Evolutionary conservation across 2,113 vertebrate species (phyloP).

Genomic region (Hippocampus barbouri): DNA sequence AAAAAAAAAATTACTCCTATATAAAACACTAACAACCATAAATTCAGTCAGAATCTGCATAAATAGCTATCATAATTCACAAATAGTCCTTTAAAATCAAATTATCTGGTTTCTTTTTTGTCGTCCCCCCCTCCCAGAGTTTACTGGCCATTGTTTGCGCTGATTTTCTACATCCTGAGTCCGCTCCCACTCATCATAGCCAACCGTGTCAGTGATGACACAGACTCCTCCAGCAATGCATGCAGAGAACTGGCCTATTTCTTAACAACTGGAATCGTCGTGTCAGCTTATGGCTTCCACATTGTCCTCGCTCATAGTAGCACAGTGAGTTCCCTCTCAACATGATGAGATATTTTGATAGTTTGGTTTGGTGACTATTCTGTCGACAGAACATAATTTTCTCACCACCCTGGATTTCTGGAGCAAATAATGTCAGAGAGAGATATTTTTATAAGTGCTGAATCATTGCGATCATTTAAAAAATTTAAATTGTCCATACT

Average conservation of each 20-base stretch:
- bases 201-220: constrained; percentile 80
- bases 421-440: not conserved
- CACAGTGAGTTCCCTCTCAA: constrained; percentile 72
- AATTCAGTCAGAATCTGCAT: not conserved
- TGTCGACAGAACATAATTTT: not conserved
- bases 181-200: constrained; percentile 91
- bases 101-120: not conserved
- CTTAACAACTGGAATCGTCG: constrained; percentile 92
- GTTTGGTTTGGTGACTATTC: not conserved
- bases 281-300: constrained; percentile 89
- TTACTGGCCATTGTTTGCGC: constrained; percentile 93
- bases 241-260: constrained; percentile 91
- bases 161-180: constrained; percentile 87
- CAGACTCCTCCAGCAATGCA: constrained; percentile 83
- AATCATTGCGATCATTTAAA: too few species aligned
- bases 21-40: not conserved
- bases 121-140: constrained; percentile 63
- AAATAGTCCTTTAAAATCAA: not conserved
- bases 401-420: not conserved
- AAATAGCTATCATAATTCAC: too few species aligned
- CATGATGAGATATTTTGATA: not conserved
- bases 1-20: not conserved
- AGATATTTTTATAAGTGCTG: too few species aligned
- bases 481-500: too few species aligned
- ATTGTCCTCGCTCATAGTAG: constrained; percentile 80